Evolutionary conservation across 1,140 invertebrate species (phyloP), one percentile per base, ranked within the genome.

Genomic region (Brachionus rubens): DNA sequence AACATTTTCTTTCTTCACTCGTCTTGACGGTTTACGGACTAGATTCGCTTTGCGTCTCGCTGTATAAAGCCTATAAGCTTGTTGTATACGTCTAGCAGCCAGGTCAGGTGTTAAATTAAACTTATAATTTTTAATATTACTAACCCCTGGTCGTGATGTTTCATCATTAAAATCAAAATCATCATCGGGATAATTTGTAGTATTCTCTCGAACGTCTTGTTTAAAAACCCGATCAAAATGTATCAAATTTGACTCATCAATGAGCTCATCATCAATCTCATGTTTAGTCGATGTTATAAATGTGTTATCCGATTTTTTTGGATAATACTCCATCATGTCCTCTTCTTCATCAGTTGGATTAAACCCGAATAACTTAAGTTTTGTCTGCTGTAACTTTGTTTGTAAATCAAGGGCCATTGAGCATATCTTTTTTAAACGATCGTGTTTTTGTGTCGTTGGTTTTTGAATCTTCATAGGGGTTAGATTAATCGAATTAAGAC

Each of bases 371-470:
- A 72, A 41, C 41, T 72, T 72, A 3, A 72, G 46, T 24, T 48
- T 72, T 7, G 68, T 72, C 14, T 72, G 68, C 28, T 48, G 68
- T 12, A 72, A 24, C 30, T 72, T 72, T n/a, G 46, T 72, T 26
- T 72, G 68, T 19, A 72, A 36, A 36, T 72, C 68, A 19, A 72
- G 46, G n/a, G 68, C 68, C 46, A 72, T 72, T 26, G 68, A 72
- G 50, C 68, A 72, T 21, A 72, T 72, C 16, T 72, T 72, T 33
- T 72, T 72, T 2, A 72, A 30, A 9, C 68, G 41, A 46, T 72
- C 68, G 16, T 72, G 43, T 21, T 72, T 72, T 10, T 50, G 28
- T n/a, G 46, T 36, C n/a, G 24, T 24, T 33, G 43, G 48, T 26
- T 43, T 41, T 65, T 41, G 3, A 41, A 2, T 41, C 19, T 65